Evolutionary conservation across 2,113 vertebrate genomes (phyloP).

Genomic region (Coptodon rendalli): DNA sequence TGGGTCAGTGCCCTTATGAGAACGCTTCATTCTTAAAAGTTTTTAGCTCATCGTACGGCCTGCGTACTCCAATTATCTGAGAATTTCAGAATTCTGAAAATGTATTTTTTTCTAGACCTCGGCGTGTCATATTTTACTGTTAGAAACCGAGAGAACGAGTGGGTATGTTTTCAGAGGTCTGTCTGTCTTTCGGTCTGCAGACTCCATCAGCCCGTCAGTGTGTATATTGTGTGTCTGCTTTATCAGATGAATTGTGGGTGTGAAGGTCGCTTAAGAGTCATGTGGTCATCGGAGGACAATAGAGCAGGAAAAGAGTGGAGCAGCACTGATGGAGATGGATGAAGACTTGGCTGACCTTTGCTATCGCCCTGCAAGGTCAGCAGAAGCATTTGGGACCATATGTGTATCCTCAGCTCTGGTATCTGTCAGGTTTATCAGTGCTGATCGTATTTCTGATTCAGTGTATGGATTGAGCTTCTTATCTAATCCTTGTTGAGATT

Average conservation of each 20-base stretch:
- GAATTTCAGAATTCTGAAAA: not conserved
- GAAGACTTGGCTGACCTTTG: constrained; percentile 25
- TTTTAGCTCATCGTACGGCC: not conserved
- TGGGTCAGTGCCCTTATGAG: not conserved
- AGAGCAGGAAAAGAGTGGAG: constrained; percentile 19
- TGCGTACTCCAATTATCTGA: not conserved
- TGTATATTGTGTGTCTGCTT: not conserved
- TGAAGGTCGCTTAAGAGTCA: constrained; percentile 36
- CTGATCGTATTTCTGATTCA: not conserved
- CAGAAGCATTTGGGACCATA: not conserved
- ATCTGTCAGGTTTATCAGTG: not conserved
- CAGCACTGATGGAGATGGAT: constrained; percentile 44
- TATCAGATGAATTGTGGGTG: constrained; percentile 29
- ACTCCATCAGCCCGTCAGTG: not conserved
- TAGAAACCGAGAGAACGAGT: not conserved
- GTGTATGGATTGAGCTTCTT: not conserved
- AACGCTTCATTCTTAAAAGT: not conserved
- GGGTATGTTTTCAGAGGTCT: not conserved
- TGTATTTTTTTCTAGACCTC: not conserved
- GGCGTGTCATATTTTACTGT: not conserved
- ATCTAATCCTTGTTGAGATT: not conserved
- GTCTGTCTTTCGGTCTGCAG: not conserved
- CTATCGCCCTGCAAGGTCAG: constrained; percentile 23
- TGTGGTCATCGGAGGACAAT: constrained; percentile 41
- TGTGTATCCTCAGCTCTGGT: not conserved